Percentiles rank a stretch among this genome's conserved stretches.
These are phyloP conservation scores for Dromius quadrimaculatus DNA, from an alignment of 2,888 invertebrate species.

Conservation along the genomic window DNA sequence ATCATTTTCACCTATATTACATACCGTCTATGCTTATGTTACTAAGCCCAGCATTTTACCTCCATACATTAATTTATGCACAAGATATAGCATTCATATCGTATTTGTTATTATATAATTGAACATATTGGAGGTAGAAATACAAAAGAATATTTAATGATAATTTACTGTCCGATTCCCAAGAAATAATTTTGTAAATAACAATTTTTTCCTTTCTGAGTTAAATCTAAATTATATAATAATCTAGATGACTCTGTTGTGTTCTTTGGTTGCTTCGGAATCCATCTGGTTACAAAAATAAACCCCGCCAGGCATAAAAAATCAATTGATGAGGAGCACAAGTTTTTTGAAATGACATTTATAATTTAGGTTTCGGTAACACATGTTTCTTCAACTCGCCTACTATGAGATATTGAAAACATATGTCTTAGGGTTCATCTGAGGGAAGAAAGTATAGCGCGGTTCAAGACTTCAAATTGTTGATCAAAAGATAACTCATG, in stretches of 20 bases:
- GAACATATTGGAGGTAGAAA: too few relatives aligned
- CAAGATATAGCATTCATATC: too few relatives aligned
- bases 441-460: conserved; percentile 44
- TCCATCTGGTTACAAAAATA: conserved; percentile 38
- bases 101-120: too few relatives aligned
- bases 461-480: conserved; percentile 12
- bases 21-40: too few relatives aligned
- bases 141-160: too few relatives aligned
- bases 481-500: conserved; percentile 11
- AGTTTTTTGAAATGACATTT: conserved; percentile 50
- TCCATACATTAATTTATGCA: too few relatives aligned
- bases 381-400: conserved; percentile 29
- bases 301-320: conserved; percentile 39
- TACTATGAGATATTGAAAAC: conserved; percentile 51
- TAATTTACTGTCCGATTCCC: too few relatives aligned
- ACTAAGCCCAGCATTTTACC: too few relatives aligned
- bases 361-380: conserved; percentile 48
- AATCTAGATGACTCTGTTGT: background rate
- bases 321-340: conserved; percentile 46
- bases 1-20: too few relatives aligned
- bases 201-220: too few relatives aligned
- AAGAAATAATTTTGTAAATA: too few relatives aligned
- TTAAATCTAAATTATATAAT: too few relatives aligned
- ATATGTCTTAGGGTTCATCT: conserved; percentile 43
- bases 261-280: background rate